Base-by-base conservation (phyloP, 2,888 invertebrate species). In the Laothoe populi region DNA sequence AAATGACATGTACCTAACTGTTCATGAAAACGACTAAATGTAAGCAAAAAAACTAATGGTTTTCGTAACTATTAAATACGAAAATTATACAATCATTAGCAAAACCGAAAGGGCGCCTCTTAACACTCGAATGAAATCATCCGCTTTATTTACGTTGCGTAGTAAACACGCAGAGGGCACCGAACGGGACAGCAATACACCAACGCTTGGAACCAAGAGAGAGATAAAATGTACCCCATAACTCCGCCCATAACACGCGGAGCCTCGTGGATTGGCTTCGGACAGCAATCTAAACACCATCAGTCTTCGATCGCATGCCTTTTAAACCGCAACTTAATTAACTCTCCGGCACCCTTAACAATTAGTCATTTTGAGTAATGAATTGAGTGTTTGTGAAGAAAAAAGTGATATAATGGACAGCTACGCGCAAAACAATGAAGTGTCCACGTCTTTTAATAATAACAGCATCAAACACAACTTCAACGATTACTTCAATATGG, bases 271-370 rank as follows among this genome's bases (percentile, higher is more conserved):
- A 91, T 90, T 91, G 91, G 92, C 78, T 83, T 90, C 79, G 68
- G 44, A 62, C 71, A 71, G 66, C 82, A 82, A 87, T 84, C 85
- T 81, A 77, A 70, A 76, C 78, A 77, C 84, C 85, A 89, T 87
- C 90, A 92, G 92, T 92, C 88, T 86, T 81, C 84, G 83, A 75
- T 70, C 78, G 87, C 81, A 77, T 79, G 86, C 80, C 85, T 79
- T 79, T 82, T 74, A 79, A 79, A 81, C 83, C 79, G 82, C 87
- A 82, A 70, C 80, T 75, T 86, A 86, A 87, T 88, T 84, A 83
- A 66, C 67, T 60, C 64, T 65, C 64, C 65, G 65, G 66, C 70
- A 67, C 70, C 65, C 65, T 64, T 64, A 75, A 67, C 74, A 78
- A 83, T 83, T 83, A 81, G 76, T 81, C 71, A 70, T 70, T 74